Base-by-base conservation (phyloP, 1,140 invertebrate genomes). In the Tetragnatha versicolor region DNA sequence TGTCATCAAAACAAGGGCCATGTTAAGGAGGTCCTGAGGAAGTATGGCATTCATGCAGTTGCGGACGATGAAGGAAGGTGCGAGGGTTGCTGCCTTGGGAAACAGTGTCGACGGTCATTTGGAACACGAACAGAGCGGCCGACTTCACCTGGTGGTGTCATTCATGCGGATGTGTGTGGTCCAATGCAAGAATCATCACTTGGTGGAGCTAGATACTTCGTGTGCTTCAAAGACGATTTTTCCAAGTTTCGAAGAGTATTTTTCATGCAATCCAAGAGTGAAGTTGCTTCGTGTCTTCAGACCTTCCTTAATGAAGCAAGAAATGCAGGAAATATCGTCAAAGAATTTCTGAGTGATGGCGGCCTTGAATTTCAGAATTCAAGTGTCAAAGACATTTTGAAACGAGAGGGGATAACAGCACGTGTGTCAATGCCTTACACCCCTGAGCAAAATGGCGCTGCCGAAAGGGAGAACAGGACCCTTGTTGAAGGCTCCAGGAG, bases 401-500 rank as follows among this genome's bases (percentile, higher is more conserved):
- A 17, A n/a, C 25, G 25, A 35, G 20, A 33, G 2, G 72, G 72
- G 12, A 60, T 63, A 20, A 31, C 10, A 10, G 10, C 20, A 4
- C n/a, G 33, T 61, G 77, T 45, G 14, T 2, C 85, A 7, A 83
- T 87, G 47, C 83, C 86, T 53, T 84, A 86, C 70, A 87, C 85
- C 4, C 87, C 88, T 63, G 84, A 89, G 79, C 82, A 84, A 82
- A 89, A 89, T 85, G 86, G 87, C 79, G 84, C 88, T 37, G 63
- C 75, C 1, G 51, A 55, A 20, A 10, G 37, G 5, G 29, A 29
- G n/a, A 70, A 79, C 25, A 20, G 53, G 1, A 79, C 80, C 7
- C 20, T 81, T 14, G 17, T 63, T 4, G 51, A 77, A 53, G 33
- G 31, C 25, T 65, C 68, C 33, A 22, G 69, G 25, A 45, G 66